Evolutionary conservation across 2,797 vertebrate genomes (phyloP).

Genomic region (Pantherophis alleghaniensis): DNA sequence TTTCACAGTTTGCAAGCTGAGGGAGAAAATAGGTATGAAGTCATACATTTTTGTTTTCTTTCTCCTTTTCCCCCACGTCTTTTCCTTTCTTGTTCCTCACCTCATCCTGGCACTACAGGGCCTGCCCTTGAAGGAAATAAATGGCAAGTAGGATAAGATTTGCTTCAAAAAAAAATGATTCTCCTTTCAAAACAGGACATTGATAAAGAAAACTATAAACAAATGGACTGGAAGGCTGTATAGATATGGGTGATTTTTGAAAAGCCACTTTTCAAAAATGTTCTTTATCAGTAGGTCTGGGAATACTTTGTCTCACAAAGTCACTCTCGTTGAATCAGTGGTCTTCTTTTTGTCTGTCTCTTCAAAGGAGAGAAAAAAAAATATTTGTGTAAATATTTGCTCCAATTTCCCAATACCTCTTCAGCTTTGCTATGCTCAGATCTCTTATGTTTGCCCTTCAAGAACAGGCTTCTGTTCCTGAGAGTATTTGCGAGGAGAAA

Average conservation of each 20-base stretch:
- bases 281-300: conserved; percentile 26
- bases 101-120: conserved; percentile 11
- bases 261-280: neutral
- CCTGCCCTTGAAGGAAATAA: conserved; percentile 43
- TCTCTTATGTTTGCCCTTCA: conserved; percentile 6
- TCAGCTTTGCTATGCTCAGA: conserved; percentile 1
- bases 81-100: conserved; percentile 36
- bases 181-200: conserved; percentile 5
- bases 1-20: conserved; percentile 57
- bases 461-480: neutral
- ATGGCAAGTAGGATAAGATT: conserved; percentile 44
- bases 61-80: conserved; percentile 46
- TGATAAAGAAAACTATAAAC: conserved; percentile 27
- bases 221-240: conserved; percentile 20
- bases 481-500: neutral
- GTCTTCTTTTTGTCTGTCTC: neutral
- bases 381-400: neutral
- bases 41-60: conserved; percentile 56
- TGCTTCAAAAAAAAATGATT: neutral
- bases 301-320: neutral
- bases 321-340: neutral
- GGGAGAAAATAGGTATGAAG: conserved; percentile 55
- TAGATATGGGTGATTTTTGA: neutral
- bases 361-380: neutral
- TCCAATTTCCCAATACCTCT: neutral